Percentiles rank a stretch among this genome's conserved stretches.
phyloP scores from a whole-genome alignment of 2,888 invertebrate genomes.

The Drosophila siamana region DNA sequence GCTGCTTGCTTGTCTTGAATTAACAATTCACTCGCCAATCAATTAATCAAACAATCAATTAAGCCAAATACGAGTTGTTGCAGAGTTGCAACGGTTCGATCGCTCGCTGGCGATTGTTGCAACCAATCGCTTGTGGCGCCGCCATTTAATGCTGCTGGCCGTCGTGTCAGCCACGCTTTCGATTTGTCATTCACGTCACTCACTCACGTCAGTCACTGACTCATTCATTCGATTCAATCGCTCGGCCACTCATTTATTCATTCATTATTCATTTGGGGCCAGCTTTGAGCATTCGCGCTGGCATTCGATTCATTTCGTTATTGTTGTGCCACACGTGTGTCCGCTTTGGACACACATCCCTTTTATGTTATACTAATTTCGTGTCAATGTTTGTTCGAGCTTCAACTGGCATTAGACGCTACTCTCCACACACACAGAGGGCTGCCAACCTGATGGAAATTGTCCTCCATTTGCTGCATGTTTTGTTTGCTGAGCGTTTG shows the following conservation, averaged over 20 bases:
- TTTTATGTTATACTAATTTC: constrained; percentile 42
- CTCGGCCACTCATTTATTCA: constrained; percentile 1
- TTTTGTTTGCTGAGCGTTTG: background rate
- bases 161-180: constrained; percentile 8
- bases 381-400: constrained; percentile 39
- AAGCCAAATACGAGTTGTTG: constrained; percentile 25
- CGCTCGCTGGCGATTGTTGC: constrained; percentile 5
- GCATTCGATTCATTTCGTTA: constrained; percentile 16
- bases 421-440: background rate
- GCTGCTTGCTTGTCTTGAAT: constrained; percentile 41
- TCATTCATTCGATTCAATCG: background rate
- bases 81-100: constrained; percentile 1
- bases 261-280: constrained; percentile 14
- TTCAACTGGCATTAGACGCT: background rate
- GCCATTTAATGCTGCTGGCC: constrained; percentile 9
- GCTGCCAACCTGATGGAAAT: constrained; percentile 1
- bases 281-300: background rate
- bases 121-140: constrained; percentile 18
- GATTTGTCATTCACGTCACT: constrained; percentile 25
- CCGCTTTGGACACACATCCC: background rate
- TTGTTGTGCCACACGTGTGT: background rate
- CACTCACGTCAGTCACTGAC: background rate
- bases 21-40: constrained; percentile 62
- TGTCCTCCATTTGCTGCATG: background rate
- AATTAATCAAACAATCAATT: constrained; percentile 68